phyloP scores from a whole-genome alignment of 2,888 invertebrate species.

The Polia nebulosa region DNA sequence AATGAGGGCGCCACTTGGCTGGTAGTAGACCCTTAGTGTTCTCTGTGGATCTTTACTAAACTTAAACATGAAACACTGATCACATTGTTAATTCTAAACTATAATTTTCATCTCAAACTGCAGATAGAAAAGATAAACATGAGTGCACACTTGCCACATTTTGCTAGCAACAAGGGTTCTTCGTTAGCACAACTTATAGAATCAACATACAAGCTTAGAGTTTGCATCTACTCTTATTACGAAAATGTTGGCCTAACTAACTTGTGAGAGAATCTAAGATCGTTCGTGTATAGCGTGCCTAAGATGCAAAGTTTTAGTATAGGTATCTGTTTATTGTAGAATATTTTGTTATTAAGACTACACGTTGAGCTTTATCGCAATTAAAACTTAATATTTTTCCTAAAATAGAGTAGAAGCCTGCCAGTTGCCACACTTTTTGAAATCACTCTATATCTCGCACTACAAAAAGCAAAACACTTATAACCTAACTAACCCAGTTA shows the following conservation, averaged over 20 bases:
- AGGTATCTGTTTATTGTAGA: no score
- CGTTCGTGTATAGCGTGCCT: conserved; percentile 3
- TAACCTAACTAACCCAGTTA: no score
- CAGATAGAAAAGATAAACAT: conserved; percentile 19
- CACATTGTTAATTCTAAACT: background rate
- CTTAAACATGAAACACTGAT: background rate
- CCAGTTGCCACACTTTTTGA: no score
- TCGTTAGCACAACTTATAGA: conserved; percentile 60
- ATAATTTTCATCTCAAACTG: background rate
- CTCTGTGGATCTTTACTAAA: background rate
- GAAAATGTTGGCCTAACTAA: conserved; percentile 44
- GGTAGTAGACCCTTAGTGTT: no score
- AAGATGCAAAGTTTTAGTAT: background rate
- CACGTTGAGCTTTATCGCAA: background rate
- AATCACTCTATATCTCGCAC: no score
- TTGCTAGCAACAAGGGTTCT: conserved; percentile 39
- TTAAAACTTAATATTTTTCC: no score
- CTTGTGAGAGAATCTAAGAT: conserved; percentile 29
- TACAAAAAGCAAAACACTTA: no score
- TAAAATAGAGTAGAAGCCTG: no score
- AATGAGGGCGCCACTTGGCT: no score
- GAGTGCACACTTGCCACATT: conserved; percentile 17
- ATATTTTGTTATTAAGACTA: no score
- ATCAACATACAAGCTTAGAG: conserved; percentile 42
- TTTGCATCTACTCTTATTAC: conserved; percentile 9